phyloP scores from a whole-genome alignment of 2,888 invertebrate genomes.

The Eubasilissa splendida region DNA sequence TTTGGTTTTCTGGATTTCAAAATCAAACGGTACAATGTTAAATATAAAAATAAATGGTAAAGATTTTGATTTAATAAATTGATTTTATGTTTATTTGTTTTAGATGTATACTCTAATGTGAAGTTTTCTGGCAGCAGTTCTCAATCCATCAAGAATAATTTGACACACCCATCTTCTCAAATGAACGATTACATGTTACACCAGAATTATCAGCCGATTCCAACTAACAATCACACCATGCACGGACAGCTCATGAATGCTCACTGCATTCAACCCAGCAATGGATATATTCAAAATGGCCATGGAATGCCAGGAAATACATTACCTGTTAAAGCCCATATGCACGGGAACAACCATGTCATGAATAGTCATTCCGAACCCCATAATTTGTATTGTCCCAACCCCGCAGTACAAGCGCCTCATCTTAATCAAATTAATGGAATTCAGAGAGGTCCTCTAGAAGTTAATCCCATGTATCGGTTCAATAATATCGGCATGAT shows the following conservation, averaged over 20 bases:
- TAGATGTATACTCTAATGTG: constrained; percentile 57
- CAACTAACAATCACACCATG: background rate
- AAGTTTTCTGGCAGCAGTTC: constrained; percentile 47
- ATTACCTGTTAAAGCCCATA: constrained; percentile 9
- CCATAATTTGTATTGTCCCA: constrained; percentile 49
- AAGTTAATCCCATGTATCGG: constrained; percentile 62
- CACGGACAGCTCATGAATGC: constrained; percentile 23
- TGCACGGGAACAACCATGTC: constrained; percentile 25
- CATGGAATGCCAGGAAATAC: constrained; percentile 18
- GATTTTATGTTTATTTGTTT: constrained; percentile 34
- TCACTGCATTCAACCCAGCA: constrained; percentile 34
- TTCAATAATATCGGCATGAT: constrained; percentile 46
- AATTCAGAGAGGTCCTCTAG: constrained; percentile 26
- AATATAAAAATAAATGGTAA: no score
- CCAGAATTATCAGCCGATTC: background rate
- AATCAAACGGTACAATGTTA: no score
- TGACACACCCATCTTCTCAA: constrained; percentile 33
- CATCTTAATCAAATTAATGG: constrained; percentile 33
- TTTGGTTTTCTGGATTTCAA: no score
- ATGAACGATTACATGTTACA: constrained; percentile 24
- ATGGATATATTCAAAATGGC: constrained; percentile 44
- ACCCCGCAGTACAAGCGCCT: constrained; percentile 38
- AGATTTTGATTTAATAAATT: background rate
- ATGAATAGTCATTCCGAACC: constrained; percentile 43
- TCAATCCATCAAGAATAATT: constrained; percentile 40